phyloP scores from a whole-genome alignment of 2,113 vertebrate species.

The Tauraco erythrolophus region DNA sequence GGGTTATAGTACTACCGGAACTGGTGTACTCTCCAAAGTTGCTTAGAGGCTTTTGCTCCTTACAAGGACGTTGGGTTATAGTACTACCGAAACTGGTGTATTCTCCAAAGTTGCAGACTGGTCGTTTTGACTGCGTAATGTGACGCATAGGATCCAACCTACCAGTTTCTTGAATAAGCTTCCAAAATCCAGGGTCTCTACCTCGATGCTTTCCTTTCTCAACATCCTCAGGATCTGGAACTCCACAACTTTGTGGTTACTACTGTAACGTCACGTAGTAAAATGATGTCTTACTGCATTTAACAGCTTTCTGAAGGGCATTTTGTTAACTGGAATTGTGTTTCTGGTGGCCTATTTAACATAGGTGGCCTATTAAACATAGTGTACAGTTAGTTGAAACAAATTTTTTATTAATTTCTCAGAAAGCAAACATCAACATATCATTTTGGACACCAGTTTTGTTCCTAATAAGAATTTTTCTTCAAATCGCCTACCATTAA shows the following conservation, averaged over 20 bases:
- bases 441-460: not conserved
- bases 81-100: too few species aligned
- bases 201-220: not conserved
- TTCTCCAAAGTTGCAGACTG: too few species aligned
- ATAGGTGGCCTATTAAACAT: too few species aligned
- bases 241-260: not conserved
- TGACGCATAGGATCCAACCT: not conserved
- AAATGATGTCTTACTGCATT: not conserved
- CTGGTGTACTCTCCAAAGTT: too few species aligned
- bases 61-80: too few species aligned
- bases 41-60: too few species aligned
- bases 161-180: not conserved
- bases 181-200: not conserved
- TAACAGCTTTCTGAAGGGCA: not conserved
- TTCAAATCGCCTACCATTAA: not conserved
- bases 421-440: not conserved
- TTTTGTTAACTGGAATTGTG: not conserved
- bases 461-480: not conserved
- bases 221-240: not conserved
- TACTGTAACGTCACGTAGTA: rapidly evolving
- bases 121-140: too few species aligned
- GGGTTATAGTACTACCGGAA: too few species aligned
- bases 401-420: not conserved
- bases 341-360: not conserved
- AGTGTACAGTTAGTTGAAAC: not conserved